phyloP scores from a whole-genome alignment of 2,888 invertebrate genomes.

The Ellobium chinense region DNA sequence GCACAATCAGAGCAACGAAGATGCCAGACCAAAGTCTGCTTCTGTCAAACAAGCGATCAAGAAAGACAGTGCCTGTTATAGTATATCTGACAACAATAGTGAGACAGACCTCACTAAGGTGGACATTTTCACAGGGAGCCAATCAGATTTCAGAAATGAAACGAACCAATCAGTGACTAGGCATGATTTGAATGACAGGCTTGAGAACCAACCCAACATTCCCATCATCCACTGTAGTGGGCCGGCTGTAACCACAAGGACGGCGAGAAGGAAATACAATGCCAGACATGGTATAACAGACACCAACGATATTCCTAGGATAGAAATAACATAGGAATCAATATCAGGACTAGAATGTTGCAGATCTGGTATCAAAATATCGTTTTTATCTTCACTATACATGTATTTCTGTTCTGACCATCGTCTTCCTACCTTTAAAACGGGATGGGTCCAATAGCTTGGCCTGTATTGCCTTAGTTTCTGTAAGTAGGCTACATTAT shows the following conservation, averaged over 20 bases:
- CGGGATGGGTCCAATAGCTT: too few relatives aligned
- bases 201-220: slow-evolving; percentile 10
- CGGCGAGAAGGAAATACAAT: slow-evolving; percentile 23
- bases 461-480: too few relatives aligned
- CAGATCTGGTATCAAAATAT: too few relatives aligned
- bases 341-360: too few relatives aligned
- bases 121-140: slow-evolving; percentile 9
- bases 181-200: not conserved
- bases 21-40: not conserved
- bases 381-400: too few relatives aligned
- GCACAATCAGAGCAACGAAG: not conserved
- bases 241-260: not conserved
- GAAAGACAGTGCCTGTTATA: slow-evolving; percentile 48
- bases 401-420: too few relatives aligned
- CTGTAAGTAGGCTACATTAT: too few relatives aligned
- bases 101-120: slow-evolving; percentile 29
- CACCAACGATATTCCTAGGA: slow-evolving; percentile 32
- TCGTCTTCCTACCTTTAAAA: too few relatives aligned
- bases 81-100: slow-evolving; percentile 33
- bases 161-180: slow-evolving; percentile 4
- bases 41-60: slow-evolving; percentile 16
- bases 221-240: slow-evolving; percentile 5
- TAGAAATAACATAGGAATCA: slow-evolving; percentile 34
- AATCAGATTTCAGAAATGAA: slow-evolving; percentile 17
- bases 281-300: slow-evolving; percentile 19